phyloP scores from a whole-genome alignment of 1,140 invertebrate genomes.

The Centruroides sculpturatus region DNA sequence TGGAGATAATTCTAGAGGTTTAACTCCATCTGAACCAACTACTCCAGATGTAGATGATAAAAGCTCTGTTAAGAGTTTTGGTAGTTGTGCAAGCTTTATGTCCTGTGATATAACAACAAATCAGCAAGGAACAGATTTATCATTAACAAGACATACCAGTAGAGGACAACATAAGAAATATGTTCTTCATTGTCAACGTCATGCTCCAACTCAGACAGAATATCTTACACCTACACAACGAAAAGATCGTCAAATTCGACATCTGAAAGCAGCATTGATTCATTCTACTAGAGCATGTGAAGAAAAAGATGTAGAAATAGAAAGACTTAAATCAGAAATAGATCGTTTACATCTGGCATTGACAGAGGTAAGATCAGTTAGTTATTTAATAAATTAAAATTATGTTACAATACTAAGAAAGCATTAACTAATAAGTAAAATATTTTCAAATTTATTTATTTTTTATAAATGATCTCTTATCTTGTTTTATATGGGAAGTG shows the following conservation, averaged over 20 bases:
- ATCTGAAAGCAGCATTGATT: constrained; percentile 33
- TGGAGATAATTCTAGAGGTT: too few species aligned
- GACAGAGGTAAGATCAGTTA: not conserved
- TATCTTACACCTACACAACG: constrained; percentile 74
- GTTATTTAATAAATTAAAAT: too few species aligned
- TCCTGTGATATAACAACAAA: constrained; percentile 43
- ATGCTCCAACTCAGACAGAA: constrained; percentile 53
- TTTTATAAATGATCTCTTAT: too few species aligned
- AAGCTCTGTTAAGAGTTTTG: constrained; percentile 59
- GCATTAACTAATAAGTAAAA: too few species aligned
- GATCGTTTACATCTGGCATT: constrained; percentile 46
- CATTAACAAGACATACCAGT: constrained; percentile 54
- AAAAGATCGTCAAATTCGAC: constrained; percentile 57
- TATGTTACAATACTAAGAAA: too few species aligned
- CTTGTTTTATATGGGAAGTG: too few species aligned
- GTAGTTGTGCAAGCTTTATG: constrained; percentile 51
- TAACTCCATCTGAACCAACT: not conserved
- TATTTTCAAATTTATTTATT: too few species aligned
- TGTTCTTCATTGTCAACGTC: constrained; percentile 63
- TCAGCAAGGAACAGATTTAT: constrained; percentile 4
- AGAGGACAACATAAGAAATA: constrained; percentile 45
- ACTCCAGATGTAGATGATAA: constrained; percentile 43
- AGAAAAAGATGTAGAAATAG: constrained; percentile 59
- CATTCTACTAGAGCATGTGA: constrained; percentile 6
- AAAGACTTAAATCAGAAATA: constrained; percentile 62